phyloP scores from a whole-genome alignment of 2,797 vertebrate species.

The Schizothorax lantsangensis region DNA sequence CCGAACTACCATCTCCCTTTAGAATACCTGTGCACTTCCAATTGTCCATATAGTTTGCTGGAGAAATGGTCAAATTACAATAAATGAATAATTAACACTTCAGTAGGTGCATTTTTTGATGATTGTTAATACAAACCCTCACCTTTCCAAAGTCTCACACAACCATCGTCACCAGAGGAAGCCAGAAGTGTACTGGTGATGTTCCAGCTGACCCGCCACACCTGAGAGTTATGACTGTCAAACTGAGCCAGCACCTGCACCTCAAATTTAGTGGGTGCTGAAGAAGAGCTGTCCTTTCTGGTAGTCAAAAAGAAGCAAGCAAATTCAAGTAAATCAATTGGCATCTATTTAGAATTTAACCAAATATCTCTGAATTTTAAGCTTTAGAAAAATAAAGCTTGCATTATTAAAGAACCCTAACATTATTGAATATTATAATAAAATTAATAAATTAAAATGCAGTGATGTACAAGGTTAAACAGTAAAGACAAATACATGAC shows the following conservation, averaged over 20 bases:
- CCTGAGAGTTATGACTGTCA: constrained; percentile 97
- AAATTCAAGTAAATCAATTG: constrained; percentile 54
- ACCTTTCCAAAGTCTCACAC: constrained; percentile 98
- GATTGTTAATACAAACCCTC: constrained; percentile 70
- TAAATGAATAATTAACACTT: not conserved
- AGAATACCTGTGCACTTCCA: constrained; percentile 99
- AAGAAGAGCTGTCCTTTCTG: constrained; percentile 87
- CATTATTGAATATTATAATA: not conserved
- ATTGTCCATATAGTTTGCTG: constrained; percentile 99
- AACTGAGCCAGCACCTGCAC: constrained; percentile 95
- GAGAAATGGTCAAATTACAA: not conserved
- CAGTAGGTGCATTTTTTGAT: not conserved
- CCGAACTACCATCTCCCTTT: constrained; percentile 95
- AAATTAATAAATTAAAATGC: not conserved
- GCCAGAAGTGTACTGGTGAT: constrained; percentile 97
- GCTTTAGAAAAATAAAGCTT: not conserved
- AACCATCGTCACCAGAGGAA: constrained; percentile 96
- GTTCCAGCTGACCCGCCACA: constrained; percentile 98
- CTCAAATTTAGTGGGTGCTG: constrained; percentile 92
- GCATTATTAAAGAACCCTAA: not conserved
- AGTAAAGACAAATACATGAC: not conserved
- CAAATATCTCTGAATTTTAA: not conserved
- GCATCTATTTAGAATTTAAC: constrained; percentile 61
- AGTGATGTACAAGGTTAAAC: not conserved
- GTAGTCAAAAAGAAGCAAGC: constrained; percentile 3